Base-by-base conservation (phyloP, 2,888 invertebrate genomes). In the Agrotis clavis region DNA sequence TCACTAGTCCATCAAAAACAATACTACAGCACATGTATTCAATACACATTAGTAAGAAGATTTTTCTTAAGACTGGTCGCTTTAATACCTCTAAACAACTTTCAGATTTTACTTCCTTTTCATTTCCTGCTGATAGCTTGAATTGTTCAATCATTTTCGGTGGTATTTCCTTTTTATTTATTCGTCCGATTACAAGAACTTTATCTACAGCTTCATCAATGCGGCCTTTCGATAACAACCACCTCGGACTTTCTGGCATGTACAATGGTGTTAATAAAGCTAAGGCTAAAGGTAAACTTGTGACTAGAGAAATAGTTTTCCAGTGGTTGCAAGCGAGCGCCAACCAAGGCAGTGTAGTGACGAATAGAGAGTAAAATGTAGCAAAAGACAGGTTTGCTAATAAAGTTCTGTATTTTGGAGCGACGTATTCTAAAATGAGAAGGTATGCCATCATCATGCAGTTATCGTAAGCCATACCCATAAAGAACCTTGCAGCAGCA, bases 381-480 rank as follows among this genome's bases (percentile, higher is more conserved):
- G 90, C 91, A 74, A 93, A 92, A 9, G 93, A 86, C 72, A 90
- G 69, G 72, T 92, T 93, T 6, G 92, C 86, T 57, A 93, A 77
- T 7, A 93, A 57, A 19, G 92, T 90, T 81, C 92, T 92, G 71
- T 94, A 92, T 62, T 88, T 92, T 51, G 94, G 94, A 16, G 92
- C 91, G 4, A 91, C 88, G 63, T 93, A 94, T 85, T 94, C 94
- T 53, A 94, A 82, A 19, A 93, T 87, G 4, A 93, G 78, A 1
- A 93, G 87, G 73, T 92, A 94, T 1, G 89, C 87, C 91, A 93
- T 92, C 72, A 90, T 89, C 90, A 92, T 91, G 53, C 91, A 91
- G 63, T 92, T 93, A 62, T 94, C 94, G 66, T 92, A 93, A 2
- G 93, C 84, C 88, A 93, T 90, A 56, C 93, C 94, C 87, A 90